Conservation (phyloP, 2,888 invertebrate species). For the Lycophotia porphyrea region DNA sequence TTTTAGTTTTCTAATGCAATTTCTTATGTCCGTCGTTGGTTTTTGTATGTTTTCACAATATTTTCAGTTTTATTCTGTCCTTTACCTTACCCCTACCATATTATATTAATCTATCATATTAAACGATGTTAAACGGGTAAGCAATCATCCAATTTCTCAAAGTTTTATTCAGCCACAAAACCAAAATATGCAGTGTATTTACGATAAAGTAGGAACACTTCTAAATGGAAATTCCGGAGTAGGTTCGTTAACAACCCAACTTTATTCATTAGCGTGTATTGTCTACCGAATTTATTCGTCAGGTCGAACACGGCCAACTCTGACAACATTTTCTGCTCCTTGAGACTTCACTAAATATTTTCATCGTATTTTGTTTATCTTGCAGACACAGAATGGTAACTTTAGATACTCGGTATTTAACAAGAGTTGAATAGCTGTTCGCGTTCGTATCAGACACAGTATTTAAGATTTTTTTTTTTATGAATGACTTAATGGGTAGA, state of each 20-base stretch:
- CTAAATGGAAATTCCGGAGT: conserved; percentile 85
- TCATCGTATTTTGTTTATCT: conserved; percentile 85
- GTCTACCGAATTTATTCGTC: conserved; percentile 87
- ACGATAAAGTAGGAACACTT: conserved; percentile 83
- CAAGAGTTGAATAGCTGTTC: conserved; percentile 73
- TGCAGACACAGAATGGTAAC: conserved; percentile 77
- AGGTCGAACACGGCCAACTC: conserved; percentile 83
- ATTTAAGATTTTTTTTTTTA: conserved; percentile 53
- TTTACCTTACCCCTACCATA: conserved; percentile 6
- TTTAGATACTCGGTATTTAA: conserved; percentile 76
- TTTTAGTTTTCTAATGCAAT: background rate
- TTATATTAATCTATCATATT: background rate
- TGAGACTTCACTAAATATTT: conserved; percentile 82
- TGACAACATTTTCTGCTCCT: conserved; percentile 77
- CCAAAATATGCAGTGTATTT: conserved; percentile 80
- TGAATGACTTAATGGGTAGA: conserved; percentile 16
- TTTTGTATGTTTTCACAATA: background rate
- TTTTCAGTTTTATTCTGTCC: background rate
- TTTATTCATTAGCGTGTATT: conserved; percentile 90
- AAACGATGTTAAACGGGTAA: conserved; percentile 18
- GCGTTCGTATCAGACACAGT: conserved; percentile 63
- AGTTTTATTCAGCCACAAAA: conserved; percentile 62
- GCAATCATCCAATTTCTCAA: conserved; percentile 57
- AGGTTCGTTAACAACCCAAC: conserved; percentile 88
- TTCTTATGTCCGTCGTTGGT: background rate